Percentiles rank a stretch among this genome's conserved stretches.
Conservation (phyloP, 2,113 vertebrate genomes). For the Paedocypris sp. region DNA sequence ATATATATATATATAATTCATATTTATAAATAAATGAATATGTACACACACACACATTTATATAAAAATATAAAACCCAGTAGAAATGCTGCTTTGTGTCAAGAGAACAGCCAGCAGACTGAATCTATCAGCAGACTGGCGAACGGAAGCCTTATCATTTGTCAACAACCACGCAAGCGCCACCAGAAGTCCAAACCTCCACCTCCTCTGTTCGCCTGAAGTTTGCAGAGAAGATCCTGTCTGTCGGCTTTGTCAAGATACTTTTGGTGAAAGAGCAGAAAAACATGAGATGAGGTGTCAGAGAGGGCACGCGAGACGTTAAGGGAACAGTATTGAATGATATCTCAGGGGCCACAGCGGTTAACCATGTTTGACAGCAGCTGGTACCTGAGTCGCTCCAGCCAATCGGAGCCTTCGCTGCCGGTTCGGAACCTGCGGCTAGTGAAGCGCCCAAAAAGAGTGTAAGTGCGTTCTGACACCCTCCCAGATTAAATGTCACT, state of each 20-base stretch:
- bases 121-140: background rate
- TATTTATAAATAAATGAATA: no score
- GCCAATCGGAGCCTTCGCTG: background rate
- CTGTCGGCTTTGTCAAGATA: constrained; percentile 18
- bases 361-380: constrained; percentile 36
- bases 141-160: background rate
- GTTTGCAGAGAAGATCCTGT: constrained; percentile 1
- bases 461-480: constrained; percentile 29
- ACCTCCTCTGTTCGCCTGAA: background rate
- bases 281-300: constrained; percentile 28
- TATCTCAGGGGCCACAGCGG: constrained; percentile 14
- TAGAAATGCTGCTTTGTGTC: no score
- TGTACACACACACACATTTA: no score
- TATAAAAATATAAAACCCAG: no score
- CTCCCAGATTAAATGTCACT: constrained; percentile 34
- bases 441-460: constrained; percentile 14
- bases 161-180: background rate
- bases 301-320: background rate
- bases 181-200: background rate
- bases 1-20: no score
- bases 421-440: constrained; percentile 1
- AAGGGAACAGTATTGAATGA: constrained; percentile 26
- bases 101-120: background rate
- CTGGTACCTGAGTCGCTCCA: constrained; percentile 1
- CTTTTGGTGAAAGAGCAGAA: constrained; percentile 18